Evolutionary conservation across 2,888 invertebrate species (phyloP), one percentile per base, ranked within the genome.

Genomic region (Saturnia pavonia): DNA sequence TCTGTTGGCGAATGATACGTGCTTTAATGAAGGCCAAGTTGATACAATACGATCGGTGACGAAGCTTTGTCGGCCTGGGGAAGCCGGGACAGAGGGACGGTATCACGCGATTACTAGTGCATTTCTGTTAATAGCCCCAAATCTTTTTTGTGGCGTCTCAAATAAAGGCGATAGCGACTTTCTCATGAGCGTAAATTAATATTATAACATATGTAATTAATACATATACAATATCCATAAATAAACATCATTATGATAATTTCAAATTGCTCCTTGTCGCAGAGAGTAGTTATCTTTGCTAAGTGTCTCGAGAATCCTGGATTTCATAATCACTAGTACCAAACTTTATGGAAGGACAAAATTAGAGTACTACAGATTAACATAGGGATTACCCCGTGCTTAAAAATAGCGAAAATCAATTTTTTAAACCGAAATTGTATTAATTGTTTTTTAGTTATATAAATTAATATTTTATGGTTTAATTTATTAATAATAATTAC

Each of bases 41-140:
- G 80, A 77, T 77, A 85, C 82, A 84, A 81, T 82, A 79, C 77
- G 83, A 75, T 77, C 81, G 79, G 84, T 85, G 88, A 84, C 86
- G 85, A 80, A 83, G 83, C 83, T 78, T 79, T 75, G 81, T 77
- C 75, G 78, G 71, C 73, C 74, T 75, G 74, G 74, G 74, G 75
- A 75, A 74, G 75, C 71, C 70, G 76, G 72, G 72, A 72, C 72
- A 74, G 80, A 79, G 86, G 87, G 84, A 81, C 80, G 83, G 78
- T 89, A 88, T 89, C 88, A 85, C 76, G 78, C 88, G 87, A 90
- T 90, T 89, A 81, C 86, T 80, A 80, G 79, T 85, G 84, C 83
- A 84, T 88, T 90, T 89, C 87, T 87, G 89, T 88, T 89, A 90
- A 91, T 90, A 88, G 88, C 81, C 76, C 82, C 83, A 81, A 79